Conservation (phyloP, 2,888 invertebrate genomes). For the Entomobrya multifasciata region DNA sequence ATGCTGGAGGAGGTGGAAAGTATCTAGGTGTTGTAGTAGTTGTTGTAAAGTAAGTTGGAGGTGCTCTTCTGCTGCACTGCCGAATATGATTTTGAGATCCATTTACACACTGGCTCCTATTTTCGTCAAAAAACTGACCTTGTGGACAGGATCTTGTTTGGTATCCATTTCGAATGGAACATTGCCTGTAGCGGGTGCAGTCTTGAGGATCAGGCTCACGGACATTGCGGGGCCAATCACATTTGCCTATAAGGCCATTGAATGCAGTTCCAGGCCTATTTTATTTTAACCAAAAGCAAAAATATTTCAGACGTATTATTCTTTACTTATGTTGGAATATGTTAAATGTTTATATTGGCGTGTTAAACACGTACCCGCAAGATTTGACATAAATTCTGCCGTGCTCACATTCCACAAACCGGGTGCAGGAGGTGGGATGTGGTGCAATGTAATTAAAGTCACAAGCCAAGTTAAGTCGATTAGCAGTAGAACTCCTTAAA, state of each 20-base stretch:
- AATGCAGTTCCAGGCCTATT: slow-evolving; percentile 79
- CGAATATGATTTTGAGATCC: slow-evolving; percentile 24
- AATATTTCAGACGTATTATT: too few species aligned
- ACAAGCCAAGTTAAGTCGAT: slow-evolving; percentile 69
- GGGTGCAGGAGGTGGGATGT: slow-evolving; percentile 73
- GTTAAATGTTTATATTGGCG: neutral
- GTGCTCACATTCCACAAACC: slow-evolving; percentile 78
- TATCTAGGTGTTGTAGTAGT: neutral
- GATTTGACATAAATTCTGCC: slow-evolving; percentile 72
- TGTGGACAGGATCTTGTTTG: slow-evolving; percentile 48
- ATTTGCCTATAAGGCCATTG: slow-evolving; percentile 74
- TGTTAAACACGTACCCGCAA: slow-evolving; percentile 77
- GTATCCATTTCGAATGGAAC: slow-evolving; percentile 51
- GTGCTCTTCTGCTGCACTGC: slow-evolving; percentile 12
- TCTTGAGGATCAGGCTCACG: slow-evolving; percentile 54
- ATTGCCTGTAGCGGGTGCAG: slow-evolving; percentile 71
- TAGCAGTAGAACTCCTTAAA: neutral
- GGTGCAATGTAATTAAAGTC: slow-evolving; percentile 77
- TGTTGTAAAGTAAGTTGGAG: neutral
- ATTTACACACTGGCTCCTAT: slow-evolving; percentile 46
- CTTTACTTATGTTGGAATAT: too few species aligned
- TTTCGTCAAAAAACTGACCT: slow-evolving; percentile 62
- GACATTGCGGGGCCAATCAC: slow-evolving; percentile 77
- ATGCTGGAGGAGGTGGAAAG: neutral
- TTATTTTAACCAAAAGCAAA: neutral